Evolutionary conservation across 2,797 vertebrate genomes (phyloP).

Genomic region (Monodelphis domestica): DNA sequence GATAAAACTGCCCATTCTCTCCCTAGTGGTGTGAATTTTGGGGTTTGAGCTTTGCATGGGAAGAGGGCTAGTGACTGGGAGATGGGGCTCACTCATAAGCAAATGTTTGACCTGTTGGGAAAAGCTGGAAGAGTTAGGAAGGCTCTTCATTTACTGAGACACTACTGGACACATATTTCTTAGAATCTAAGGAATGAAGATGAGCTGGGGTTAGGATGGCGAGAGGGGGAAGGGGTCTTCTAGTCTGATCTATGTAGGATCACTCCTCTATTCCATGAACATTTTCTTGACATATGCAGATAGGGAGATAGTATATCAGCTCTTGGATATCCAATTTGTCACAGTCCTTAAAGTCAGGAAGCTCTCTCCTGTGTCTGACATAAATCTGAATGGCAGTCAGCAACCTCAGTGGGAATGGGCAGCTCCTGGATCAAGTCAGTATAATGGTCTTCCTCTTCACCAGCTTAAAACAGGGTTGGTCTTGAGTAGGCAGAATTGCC

Average conservation of each 20-base stretch:
- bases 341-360: background rate
- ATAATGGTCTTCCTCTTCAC: background rate
- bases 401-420: background rate
- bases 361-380: background rate
- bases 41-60: background rate
- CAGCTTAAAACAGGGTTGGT: background rate
- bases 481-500: background rate
- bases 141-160: background rate
- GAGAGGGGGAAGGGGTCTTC: background rate
- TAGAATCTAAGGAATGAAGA: background rate
- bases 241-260: background rate
- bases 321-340: background rate
- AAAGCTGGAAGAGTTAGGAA: background rate
- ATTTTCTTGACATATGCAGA: background rate
- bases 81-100: background rate
- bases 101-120: background rate
- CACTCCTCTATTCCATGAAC: background rate
- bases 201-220: background rate
- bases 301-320: background rate
- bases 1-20: background rate
- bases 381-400: background rate
- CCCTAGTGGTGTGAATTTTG: background rate
- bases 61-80: background rate
- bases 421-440: background rate
- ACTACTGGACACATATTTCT: background rate